A percentile compares a stretch with the other conserved stretches of the same genome.
These are phyloP conservation scores for Drosophila neocordata DNA, from an alignment of 1,140 invertebrate genomes.

Conservation along the genomic window DNA sequence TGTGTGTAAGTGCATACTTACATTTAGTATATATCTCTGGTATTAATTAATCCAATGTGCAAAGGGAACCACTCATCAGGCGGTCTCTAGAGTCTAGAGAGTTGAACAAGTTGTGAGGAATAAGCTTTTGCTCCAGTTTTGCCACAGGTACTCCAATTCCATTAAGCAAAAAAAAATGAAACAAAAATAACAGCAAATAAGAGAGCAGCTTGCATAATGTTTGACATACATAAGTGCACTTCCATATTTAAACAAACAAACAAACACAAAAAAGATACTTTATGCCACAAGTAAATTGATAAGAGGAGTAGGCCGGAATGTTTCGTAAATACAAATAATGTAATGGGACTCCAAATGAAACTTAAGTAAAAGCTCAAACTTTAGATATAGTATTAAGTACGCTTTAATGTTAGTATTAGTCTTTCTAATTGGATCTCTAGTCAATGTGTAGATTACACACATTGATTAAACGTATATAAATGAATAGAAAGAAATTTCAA, in stretches of 20 bases:
- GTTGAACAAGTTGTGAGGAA: conserved; percentile 38
- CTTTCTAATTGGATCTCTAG: no score
- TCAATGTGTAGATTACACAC: no score
- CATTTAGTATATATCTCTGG: conserved; percentile 1
- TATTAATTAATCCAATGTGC: conserved; percentile 64
- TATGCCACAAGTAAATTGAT: no score
- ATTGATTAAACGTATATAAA: no score
- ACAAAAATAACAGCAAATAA: not conserved
- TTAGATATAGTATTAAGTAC: no score
- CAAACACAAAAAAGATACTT: no score
- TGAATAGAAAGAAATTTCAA: no score
- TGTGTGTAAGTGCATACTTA: not conserved
- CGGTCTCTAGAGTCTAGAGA: not conserved
- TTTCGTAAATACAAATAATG: no score
- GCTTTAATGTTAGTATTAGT: no score
- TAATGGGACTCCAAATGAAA: no score
- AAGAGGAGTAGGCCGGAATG: no score
- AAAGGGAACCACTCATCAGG: conserved; percentile 5
- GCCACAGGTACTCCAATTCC: conserved; percentile 43
- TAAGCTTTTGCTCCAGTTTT: conserved; percentile 19
- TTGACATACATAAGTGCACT: conserved; percentile 7
- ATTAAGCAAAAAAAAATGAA: conserved; percentile 4
- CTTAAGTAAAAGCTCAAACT: no score
- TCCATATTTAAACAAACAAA: conserved; percentile 16
- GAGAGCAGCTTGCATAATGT: not conserved